Evolutionary conservation across 1,140 invertebrate genomes (phyloP), one percentile per base, ranked within the genome.

Genomic region (Tetramorium parvispinum): DNA sequence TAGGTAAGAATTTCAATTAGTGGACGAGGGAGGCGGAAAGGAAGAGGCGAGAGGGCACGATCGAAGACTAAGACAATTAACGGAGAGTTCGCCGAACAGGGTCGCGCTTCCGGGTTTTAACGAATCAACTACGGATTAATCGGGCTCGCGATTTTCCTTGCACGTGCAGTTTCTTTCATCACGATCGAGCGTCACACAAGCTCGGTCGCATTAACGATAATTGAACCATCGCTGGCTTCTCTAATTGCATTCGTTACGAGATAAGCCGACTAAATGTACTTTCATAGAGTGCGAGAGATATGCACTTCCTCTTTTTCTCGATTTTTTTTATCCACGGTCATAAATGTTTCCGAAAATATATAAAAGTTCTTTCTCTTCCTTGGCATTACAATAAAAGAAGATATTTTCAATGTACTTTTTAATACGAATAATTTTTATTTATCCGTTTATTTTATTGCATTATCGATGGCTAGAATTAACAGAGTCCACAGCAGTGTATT

Each of bases 1-100:
- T 89, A 77, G 87, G 81, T 92, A 89, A 93, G 92, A 93, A 92
- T 93, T 92, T 93, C 91, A 92, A 92, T 93, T 93, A 93, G 88
- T 82, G 57, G 70, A 73, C 85, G 86, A 89, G 90, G 88, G 75
- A 82, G 66, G 57, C 61, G 57, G 32, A 24, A 55, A 71, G 40
- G 24, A 18, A 40, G 53, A 46, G 46, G 37, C 18, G 13, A 18
- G 46, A 43, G 49, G 37, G 43, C 13, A 59, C 66, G 73, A 81
- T 68, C 73, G 55, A 78, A 73, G 65, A 73, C 79, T 83, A 83
- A 83, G 79, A 83, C 79, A 83, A 83, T 83, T 83, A 83, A 83
- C 40, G 68, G 79, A 24, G 79, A 83, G 68, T 83, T 75, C 40
- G 68, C 55, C 63, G 85, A 87, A 89, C 82, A 86, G 86, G 85